Base-by-base conservation (phyloP, 2,888 invertebrate genomes). In the Pandemis corylana region DNA sequence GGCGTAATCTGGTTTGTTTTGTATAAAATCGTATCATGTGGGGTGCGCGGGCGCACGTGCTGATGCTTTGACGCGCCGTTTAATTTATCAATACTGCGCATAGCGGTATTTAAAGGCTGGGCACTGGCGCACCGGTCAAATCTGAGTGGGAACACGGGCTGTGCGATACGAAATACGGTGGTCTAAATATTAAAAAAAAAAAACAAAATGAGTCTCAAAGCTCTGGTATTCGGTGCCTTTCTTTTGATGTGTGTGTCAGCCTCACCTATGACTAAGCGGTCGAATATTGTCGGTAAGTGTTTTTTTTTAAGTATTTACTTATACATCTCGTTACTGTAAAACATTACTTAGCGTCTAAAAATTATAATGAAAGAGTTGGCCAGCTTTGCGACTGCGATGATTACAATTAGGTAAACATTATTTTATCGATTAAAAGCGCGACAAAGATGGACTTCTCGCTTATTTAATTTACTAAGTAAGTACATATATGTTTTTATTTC, bases 61-160 rank as follows among this genome's bases (percentile, higher is more conserved):
- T 67, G 13, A 5, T 42, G 53, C 41, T 51, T 65, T 51, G 65
- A n/a, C 42, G 20, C n/a, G 65, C 36, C 41, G 61, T 10, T 53
- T 46, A 65, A 10, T 49, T 66, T 74, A 74, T 66, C 74, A 49
- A 49, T 70, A 62, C 44, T 49, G 20, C 62, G 59, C 56, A 12
- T 42, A 15, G 7, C 28, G 63, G 70, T 75, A 75, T 75, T 71
- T 75, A 75, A 75, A 59, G 70, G 41, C 67, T 15, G n/a, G 15
- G 46, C 53, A 36, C 20, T 61, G 28, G 12, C 56, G 71, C 66
- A 15, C 61, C 67, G 67, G 51, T 62, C 63, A 44, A 70, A 75
- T 62, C 62, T 62, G 36, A n/a, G 41, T 41, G 44, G 53, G 62
- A 70, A 44, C 61, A n/a, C 62, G 53, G 46, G 12, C 7, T 44